Base-by-base conservation (phyloP, 2,113 vertebrate genomes). In the Corynorhinus townsendii region DNA sequence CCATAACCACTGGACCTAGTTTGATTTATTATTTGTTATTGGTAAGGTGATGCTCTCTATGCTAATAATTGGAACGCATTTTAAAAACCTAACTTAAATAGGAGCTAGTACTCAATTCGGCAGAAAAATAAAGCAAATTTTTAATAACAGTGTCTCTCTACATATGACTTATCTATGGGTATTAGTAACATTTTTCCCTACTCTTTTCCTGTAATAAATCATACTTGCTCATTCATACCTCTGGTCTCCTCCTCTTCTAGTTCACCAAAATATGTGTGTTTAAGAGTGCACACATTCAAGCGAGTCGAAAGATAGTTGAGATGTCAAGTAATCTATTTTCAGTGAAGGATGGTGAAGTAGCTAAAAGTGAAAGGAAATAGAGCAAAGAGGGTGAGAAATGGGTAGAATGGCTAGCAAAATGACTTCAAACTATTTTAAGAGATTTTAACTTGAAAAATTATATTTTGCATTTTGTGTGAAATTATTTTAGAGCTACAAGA, bases 1-100 rank as follows among this genome's bases (percentile, higher is more conserved):
- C 97, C 95, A 97, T 73, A 96, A 95, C 95, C 96, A 84, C 96
- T 92, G 97, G 97, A 98, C 97, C 96, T 90, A 93, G 91, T 95
- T 96, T 97, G 96, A 96, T 95, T 97, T 91, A 92, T 69, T 92
- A 77, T 95, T 93, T 93, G 80, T 96, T 97, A 52, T 94, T 71
- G 71, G 97, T 82, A 89, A 96, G 62, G 54, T 62, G 28, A 81
- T 85, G 75, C 30, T 97, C 62, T 93, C 43, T 66, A 19, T 92
- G 83, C 91, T 95, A 64, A 77, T 38, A 1, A 72, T 77, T 87
- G 11, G 68, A 92, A 89, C 59, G 30, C 72, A 68, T 72, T 49
- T 89, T 40, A 71, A 43, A 75, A 93, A 64, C 43, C 33, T 95
- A 71, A 68, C 64, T 96, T 96, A 92, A 77, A 20, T 81, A 56